Evolutionary conservation across 2,113 vertebrate genomes (phyloP).

Genomic region (Eclectus roratus): DNA sequence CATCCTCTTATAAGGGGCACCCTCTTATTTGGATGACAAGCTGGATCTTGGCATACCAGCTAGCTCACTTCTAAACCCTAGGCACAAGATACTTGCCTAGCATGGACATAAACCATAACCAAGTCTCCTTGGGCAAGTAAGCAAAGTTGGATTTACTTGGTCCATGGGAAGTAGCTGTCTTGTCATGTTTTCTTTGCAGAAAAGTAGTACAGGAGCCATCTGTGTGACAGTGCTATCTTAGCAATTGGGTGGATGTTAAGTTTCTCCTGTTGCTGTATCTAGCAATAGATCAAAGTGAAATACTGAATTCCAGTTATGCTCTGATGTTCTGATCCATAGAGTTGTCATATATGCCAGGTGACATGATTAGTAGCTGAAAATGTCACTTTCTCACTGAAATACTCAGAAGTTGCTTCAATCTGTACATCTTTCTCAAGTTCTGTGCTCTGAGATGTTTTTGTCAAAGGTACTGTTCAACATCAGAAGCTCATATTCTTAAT

Average conservation of each 20-base stretch:
- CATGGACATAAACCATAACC: not conserved
- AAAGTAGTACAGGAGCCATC: not conserved
- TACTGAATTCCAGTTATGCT: not conserved
- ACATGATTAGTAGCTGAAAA: not conserved
- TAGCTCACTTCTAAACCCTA: not conserved
- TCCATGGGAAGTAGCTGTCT: not conserved
- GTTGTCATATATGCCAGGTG: not conserved
- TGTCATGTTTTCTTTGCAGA: not conserved
- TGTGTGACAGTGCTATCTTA: not conserved
- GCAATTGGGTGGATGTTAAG: not conserved
- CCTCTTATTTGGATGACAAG: not conserved
- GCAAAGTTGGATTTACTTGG: not conserved
- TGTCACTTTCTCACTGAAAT: not conserved
- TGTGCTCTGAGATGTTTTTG: not conserved
- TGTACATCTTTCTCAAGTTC: not conserved
- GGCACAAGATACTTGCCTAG: not conserved
- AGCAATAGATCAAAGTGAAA: not conserved
- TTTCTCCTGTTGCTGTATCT: not conserved
- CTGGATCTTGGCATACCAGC: constrained; percentile 15
- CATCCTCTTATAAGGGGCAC: not conserved
- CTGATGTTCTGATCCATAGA: not conserved
- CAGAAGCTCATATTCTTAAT: not conserved
- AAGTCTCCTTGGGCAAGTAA: constrained; percentile 8
- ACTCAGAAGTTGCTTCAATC: not conserved
- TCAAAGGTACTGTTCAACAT: not conserved